Percentiles rank a stretch among this genome's conserved stretches.
phyloP scores from a whole-genome alignment of 1,140 invertebrate species.

The Mactra quadrangularis region DNA sequence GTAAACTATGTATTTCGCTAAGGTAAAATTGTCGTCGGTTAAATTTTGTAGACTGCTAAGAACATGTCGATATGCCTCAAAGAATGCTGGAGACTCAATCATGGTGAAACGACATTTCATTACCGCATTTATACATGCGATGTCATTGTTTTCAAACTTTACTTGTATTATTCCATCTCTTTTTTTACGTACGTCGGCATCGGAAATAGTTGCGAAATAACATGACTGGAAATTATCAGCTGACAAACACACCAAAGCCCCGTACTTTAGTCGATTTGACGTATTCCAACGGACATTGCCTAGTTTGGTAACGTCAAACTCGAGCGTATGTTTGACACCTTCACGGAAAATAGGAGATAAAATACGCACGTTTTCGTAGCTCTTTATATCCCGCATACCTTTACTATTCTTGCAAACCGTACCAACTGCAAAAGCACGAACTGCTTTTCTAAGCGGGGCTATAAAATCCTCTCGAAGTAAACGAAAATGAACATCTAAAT shows the following conservation, averaged over 20 bases:
- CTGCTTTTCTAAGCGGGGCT: slow-evolving; percentile 80
- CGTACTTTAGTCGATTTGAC: slow-evolving; percentile 87
- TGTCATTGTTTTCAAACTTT: slow-evolving; percentile 81
- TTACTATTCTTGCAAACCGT: slow-evolving; percentile 6
- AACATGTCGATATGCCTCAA: slow-evolving; percentile 84
- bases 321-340: slow-evolving; percentile 58
- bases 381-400: slow-evolving; percentile 62
- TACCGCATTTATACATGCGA: background rate
- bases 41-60: slow-evolving; percentile 80
- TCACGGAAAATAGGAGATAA: slow-evolving; percentile 10
- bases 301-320: slow-evolving; percentile 69
- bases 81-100: slow-evolving; percentile 84
- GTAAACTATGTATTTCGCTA: slow-evolving; percentile 74
- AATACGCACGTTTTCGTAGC: slow-evolving; percentile 67
- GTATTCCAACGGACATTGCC: slow-evolving; percentile 73
- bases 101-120: slow-evolving; percentile 71
- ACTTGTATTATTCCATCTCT: slow-evolving; percentile 57
- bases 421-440: slow-evolving; percentile 62
- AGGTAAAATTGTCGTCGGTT: slow-evolving; percentile 77
- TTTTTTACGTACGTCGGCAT: slow-evolving; percentile 83
- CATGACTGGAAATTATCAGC: slow-evolving; percentile 87
- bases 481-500: slow-evolving; percentile 90
- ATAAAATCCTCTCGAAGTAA: slow-evolving; percentile 89
- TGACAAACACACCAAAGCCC: slow-evolving; percentile 89
- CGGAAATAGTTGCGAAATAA: slow-evolving; percentile 87